Base-by-base conservation (phyloP, 2,113 vertebrate species). In the Scomber colias region DNA sequence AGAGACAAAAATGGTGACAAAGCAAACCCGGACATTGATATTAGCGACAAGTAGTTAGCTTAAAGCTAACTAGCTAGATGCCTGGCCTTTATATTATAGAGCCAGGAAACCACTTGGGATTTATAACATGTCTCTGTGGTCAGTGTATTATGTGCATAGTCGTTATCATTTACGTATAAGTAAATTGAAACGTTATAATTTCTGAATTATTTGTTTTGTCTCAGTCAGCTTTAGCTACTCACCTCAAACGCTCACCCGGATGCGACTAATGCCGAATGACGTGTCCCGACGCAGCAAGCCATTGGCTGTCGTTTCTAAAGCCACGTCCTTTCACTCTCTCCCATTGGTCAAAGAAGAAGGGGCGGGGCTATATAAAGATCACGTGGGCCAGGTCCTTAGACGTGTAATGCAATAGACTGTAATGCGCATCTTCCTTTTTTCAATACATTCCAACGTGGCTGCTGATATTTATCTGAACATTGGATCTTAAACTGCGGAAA, bases 241-340 rank as follows among this genome's bases (percentile, higher is more conserved):
- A 93, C 93, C 90, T 71, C 57, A 61, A 70, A 81, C 27, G 73
- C 67, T 91, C 76, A 91, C 84, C 90, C 89, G 92, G 92, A 93
- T 91, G 83, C 56, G 30, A 84, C 86, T 81, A 79, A 80, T 40
- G 51, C 85, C 59, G 49, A 19, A 56, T 62, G 54, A 82, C 74
- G 85, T 85, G 56, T 77, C 79, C 55, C 79, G 82, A 51, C 78
- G 71, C 68, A 61, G 5, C 8, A 63, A n/a, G 1, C 0, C 10
- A 93, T 91, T 94, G 92, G 92, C 83, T 76, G 45, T 61, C 48
- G 30, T 27, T 8, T 0, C 16, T 0, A 56, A 62, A 14, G 8
- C 63, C 84, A 31, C 89, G 72, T 87, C 87, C 54, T 3, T 0
- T 19, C 9, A 0, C 4, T 1, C 4, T 0, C 48, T 65, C 1